phyloP scores from a whole-genome alignment of 2,113 vertebrate species.

The Hippocampus barbouri region DNA sequence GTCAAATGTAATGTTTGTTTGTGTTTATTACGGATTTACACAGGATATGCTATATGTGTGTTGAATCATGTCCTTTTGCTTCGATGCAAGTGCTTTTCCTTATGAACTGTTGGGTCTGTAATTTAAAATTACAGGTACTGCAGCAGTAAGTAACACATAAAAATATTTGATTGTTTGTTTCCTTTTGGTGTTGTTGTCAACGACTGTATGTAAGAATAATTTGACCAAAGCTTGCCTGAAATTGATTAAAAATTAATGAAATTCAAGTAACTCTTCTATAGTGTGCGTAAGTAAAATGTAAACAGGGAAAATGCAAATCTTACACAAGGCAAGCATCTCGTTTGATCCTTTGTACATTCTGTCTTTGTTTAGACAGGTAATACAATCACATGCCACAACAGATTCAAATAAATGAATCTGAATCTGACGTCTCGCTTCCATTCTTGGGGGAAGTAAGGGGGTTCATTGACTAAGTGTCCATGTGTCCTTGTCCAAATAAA shows the following conservation, averaged over 20 bases:
- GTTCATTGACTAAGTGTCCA: conserved; percentile 29
- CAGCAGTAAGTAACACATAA: background rate
- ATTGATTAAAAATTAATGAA: background rate
- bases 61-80: too few relatives aligned
- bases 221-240: background rate
- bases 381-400: conserved; percentile 55
- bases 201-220: background rate
- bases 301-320: conserved; percentile 20
- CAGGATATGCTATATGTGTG: background rate
- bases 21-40: background rate
- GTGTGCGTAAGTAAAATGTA: background rate
- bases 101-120: background rate
- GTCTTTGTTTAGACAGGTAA: conserved; percentile 61
- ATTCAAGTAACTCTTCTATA: background rate
- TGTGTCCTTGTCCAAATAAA: conserved; percentile 22
- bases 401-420: conserved; percentile 29
- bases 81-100: too few relatives aligned
- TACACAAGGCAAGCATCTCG: conserved; percentile 39
- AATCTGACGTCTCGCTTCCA: conserved; percentile 35
- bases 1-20: conserved; percentile 1
- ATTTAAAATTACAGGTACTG: background rate
- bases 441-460: conserved; percentile 19
- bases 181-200: background rate
- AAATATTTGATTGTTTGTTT: background rate
- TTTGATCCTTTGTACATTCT: conserved; percentile 37